A percentile compares a stretch with the other conserved stretches of the same genome.
Evolutionary conservation across 2,888 invertebrate genomes (phyloP).

Genomic region (Syrista parreyssii): DNA sequence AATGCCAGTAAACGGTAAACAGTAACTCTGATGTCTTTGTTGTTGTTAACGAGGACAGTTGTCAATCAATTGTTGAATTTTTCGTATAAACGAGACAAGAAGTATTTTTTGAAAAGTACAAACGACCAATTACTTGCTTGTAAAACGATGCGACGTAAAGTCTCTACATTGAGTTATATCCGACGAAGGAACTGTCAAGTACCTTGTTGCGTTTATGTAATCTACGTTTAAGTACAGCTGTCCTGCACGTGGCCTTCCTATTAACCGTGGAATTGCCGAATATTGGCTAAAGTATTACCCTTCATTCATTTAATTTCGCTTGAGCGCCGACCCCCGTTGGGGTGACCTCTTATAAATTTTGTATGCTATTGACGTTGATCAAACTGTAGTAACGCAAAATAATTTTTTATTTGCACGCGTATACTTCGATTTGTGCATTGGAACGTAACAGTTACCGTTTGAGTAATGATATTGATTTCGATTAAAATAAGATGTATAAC

Average conservation of each 20-base stretch:
- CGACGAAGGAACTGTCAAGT: constrained; percentile 43
- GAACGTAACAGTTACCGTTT: not conserved
- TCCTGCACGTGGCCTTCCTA: constrained; percentile 30
- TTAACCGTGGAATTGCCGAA: constrained; percentile 36
- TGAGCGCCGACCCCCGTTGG: not conserved
- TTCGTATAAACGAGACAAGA: not conserved
- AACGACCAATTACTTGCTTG: not conserved
- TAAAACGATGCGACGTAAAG: not conserved
- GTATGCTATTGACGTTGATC: not conserved
- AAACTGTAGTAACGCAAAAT: not conserved
- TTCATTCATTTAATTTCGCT: not conserved
- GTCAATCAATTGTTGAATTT: not conserved
- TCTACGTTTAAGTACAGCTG: constrained; percentile 33
- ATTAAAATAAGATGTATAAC: too few relatives aligned
- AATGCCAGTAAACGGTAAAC: too few relatives aligned
- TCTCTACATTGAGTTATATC: constrained; percentile 46
- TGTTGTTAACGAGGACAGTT: not conserved
- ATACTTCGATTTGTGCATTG: not conserved
- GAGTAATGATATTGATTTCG: too few relatives aligned
- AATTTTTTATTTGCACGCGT: not conserved
- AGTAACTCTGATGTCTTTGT: not conserved
- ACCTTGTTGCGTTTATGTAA: constrained; percentile 48
- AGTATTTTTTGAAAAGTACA: not conserved
- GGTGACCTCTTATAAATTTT: not conserved
- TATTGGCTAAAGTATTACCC: not conserved